Evolutionary conservation across 1,140 invertebrate species (phyloP), one percentile per base, ranked within the genome.

Genomic region (Xylocopa sonorina): DNA sequence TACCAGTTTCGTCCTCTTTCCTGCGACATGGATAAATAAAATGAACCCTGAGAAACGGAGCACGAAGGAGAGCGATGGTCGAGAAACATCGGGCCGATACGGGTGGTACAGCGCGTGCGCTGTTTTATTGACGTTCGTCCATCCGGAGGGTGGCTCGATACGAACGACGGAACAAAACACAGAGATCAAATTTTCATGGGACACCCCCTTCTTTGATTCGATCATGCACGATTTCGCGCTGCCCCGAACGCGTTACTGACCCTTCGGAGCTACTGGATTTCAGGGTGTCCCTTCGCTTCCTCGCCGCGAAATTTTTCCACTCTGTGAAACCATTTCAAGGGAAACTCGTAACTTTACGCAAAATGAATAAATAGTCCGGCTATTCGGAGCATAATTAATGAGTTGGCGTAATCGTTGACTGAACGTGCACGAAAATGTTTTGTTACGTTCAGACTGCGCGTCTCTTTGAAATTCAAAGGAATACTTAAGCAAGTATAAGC

Each of bases 61-160:
- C 41, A n/a, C 14, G 51, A 46, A 43, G 18, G 46, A 55, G 60
- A 55, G 29, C 41, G 38, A 1, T 32, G 38, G 51, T n/a, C 29
- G 51, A 48, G 67, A 21, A 57, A 50, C 27, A 80, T 71, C 77
- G 53, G 57, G 32, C 5, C 74, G 29, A n/a, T 77, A 18, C 46
- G 63, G 46, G 12, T 7, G 29, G 64, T 16, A 38, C 69, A 53
- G 91, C 90, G 91, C 91, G 86, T 87, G 91, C 90, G 88, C 88
- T 85, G 76, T 84, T 78, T 84, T 92, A 92, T 92, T 91, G 91
- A 92, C 90, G 90, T 82, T 78, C 41, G 75, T 76, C 67, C 71
- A 64, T 64, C 84, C 76, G 71, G 67, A 72, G 83, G 78, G 78
- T 89, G 63, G 85, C 83, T 88, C 89, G 81, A 86, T 89, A 88